Base-by-base conservation (phyloP, 2,797 vertebrate species). In the Cossypha heuglini region DNA sequence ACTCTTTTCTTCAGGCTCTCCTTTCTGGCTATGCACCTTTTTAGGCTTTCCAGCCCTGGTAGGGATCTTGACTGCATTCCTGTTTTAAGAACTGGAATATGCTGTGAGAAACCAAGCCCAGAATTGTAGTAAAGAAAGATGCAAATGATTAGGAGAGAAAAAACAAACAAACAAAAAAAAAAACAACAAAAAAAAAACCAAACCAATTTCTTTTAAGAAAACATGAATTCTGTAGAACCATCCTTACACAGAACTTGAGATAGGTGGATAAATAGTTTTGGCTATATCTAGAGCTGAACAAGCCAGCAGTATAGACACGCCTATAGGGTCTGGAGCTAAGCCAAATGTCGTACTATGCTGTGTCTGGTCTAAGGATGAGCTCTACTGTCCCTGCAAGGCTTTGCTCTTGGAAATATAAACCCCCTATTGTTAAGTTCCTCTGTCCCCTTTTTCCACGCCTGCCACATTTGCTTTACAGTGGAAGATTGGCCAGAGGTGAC, bases 341-440 rank as follows among this genome's bases (percentile, higher is more conserved):
- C 21, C 3, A 3, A 6, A 25, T 37, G 13, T 31, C 0, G 0
- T 13, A 2, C 28, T 33, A 3, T 43, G 22, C n/a, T 31, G 22
- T 0, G 0, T 16, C 58, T 55, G 40, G 5, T 25, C 78, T 43
- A 26, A 8, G 21, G 21, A 37, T 57, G 45, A 67, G 19, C 15
- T 77, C n/a, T 74, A 16, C 20, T 57, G 26, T 77, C 18, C 45
- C 74, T 69, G 38, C 24, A 87, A 49, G 38, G 21, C 17, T 64
- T 80, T 80, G 29, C 11, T 55, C 19, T 71, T 77, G n/a, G 37
- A 37, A 90, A 54, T 28, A 38, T 49, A 18, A 90, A 25, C 16
- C 3, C 9, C 26, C 19, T 25, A 17, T 40, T 31, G 6, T 19
- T 37, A 80, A 67, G 7, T 38, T 71, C 22, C 35, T 86, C 58